phyloP scores from a whole-genome alignment of 1,140 invertebrate genomes.

The Dendrolimus punctatus region DNA sequence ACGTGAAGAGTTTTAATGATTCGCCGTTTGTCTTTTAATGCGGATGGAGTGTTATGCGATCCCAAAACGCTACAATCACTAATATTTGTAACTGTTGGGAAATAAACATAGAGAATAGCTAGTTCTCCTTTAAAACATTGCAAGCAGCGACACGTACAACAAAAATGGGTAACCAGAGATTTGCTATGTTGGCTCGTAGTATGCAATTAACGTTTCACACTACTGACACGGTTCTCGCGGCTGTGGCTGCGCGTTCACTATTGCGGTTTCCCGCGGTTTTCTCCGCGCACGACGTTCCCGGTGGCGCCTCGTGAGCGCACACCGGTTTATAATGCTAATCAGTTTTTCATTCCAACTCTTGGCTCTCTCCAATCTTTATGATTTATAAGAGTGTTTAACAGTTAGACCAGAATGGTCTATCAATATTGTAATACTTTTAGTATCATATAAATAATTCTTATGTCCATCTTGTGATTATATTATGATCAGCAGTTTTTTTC shows the following conservation, averaged over 20 bases:
- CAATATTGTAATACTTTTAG: background rate
- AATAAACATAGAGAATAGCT: background rate
- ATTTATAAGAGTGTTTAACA: constrained; percentile 1
- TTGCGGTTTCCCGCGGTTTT: constrained; percentile 67
- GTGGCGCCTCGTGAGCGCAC: constrained; percentile 48
- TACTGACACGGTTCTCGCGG: constrained; percentile 66
- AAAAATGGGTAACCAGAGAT: no score
- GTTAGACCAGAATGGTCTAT: background rate
- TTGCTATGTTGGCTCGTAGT: constrained; percentile 17
- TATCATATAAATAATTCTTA: no score
- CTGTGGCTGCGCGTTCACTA: constrained; percentile 33
- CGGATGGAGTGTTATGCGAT: background rate
- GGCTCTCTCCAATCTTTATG: constrained; percentile 27
- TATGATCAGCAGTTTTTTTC: no score
- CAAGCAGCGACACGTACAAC: background rate
- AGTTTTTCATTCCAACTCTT: constrained; percentile 33
- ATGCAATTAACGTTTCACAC: constrained; percentile 66
- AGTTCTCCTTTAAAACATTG: background rate
- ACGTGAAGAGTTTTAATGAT: constrained; percentile 26
- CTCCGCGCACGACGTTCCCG: constrained; percentile 61
- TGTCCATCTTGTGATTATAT: no score
- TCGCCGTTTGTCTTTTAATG: constrained; percentile 33
- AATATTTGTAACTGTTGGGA: background rate
- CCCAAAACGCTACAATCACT: background rate
- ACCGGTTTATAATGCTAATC: constrained; percentile 50